Base-by-base conservation (phyloP, 2,888 invertebrate genomes). In the Fragum fragum region DNA sequence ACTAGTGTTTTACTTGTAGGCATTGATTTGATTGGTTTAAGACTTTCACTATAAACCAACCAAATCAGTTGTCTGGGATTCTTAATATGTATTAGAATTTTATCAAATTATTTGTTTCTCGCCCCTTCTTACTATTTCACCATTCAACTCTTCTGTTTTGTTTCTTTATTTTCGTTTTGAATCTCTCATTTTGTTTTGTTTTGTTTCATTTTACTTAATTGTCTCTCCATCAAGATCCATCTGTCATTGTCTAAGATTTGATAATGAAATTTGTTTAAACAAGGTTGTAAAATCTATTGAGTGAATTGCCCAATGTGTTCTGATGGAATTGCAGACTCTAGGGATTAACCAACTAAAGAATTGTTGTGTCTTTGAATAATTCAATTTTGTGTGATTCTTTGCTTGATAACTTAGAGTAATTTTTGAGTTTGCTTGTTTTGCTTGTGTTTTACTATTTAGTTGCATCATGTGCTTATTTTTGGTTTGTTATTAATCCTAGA, bases 341-440 rank as follows among this genome's bases (percentile, higher is more conserved):
- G 14, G 47, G 47, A 57, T 6, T 23, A 57, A 57, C 57, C 6
- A 53, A 6, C 21, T 21, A 57, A 57, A 5, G 23, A 57, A n/a
- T 21, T 57, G 57, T 57, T 57, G 57, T 57, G 57, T 16, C n/a
- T 5, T 57, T 57, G 23, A 14, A 57, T 47, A n/a, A 47, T 47
- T 47, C 47, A 47, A 47, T 18, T 47, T 18, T 18, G n/a, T 47
- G 47, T 47, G 47, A 47, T 18, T 47, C 23, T 26, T 14, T 57
- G 47, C 36, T 76, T 59, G 68, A 36, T 76, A 68, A 68, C 75
- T 57, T 42, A 59, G 47, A 32, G 47, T 42, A 47, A 47, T 53
- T 18, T 59, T 73, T 78, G 57, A 73, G 73, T 78, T 78, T 53
- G 73, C 42, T 36, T 61, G 66, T 55, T 32, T 47, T 59, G 26